These are phyloP conservation scores for Pholis gunnellus DNA, from an alignment of 2,113 vertebrate genomes.

Conservation along the genomic window DNA sequence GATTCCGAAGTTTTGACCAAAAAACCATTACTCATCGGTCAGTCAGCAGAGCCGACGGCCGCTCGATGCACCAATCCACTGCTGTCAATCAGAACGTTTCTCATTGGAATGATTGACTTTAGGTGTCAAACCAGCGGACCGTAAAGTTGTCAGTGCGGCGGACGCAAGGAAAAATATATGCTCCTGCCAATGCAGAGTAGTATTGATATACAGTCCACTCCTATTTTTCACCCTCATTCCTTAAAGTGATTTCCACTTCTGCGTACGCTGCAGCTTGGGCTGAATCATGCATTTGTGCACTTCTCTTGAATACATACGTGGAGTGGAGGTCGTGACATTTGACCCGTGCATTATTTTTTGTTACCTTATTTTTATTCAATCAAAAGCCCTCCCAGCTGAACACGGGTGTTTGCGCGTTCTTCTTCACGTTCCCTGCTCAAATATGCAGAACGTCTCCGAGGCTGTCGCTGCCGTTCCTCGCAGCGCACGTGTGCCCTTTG, in stretches of 20 bases:
- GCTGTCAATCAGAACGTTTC: constrained; percentile 28
- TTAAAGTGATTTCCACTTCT: constrained; percentile 12
- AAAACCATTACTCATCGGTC: neutral
- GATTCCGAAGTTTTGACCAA: neutral
- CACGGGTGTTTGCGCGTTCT: constrained; percentile 11
- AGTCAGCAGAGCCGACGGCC: neutral
- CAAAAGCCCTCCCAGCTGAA: neutral
- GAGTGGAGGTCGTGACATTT: too few species aligned
- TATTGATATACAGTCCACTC: constrained; percentile 2
- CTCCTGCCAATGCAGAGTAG: neutral
- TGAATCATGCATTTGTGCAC: constrained; percentile 1
- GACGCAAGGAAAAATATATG: constrained; percentile 10
- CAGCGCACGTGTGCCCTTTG: neutral
- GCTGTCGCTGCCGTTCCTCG: neutral
- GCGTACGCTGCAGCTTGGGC: constrained; percentile 23
- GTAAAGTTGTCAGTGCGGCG: constrained; percentile 21
- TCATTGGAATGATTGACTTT: constrained; percentile 16
- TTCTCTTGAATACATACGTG: constrained; percentile 1
- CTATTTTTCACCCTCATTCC: neutral
- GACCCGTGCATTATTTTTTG: neutral
- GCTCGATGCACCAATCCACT: neutral
- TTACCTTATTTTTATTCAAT: neutral
- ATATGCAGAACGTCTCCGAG: neutral
- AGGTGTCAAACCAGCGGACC: constrained; percentile 34
- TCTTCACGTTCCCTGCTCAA: neutral